Percentiles rank a stretch among this genome's conserved stretches.
phyloP scores from a whole-genome alignment of 2,113 vertebrate genomes.

The Pristiophorus japonicus region DNA sequence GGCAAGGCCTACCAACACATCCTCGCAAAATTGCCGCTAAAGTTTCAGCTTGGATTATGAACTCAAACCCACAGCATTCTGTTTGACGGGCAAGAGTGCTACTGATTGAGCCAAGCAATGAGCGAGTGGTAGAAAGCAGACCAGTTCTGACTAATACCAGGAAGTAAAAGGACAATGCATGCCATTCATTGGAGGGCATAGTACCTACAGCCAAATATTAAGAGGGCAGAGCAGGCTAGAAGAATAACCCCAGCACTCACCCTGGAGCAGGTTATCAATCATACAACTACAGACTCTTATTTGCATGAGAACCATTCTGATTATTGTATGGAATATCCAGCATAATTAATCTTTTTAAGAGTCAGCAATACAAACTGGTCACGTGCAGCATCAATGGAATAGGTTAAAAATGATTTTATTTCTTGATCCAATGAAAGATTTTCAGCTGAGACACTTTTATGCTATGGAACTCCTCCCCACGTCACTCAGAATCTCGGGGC shows the following conservation, averaged over 20 bases:
- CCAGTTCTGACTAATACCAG: neutral
- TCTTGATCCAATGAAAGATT: neutral
- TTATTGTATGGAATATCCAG: slow-evolving; percentile 19
- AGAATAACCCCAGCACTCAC: neutral
- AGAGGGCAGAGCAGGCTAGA: no score
- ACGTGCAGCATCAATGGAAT: neutral
- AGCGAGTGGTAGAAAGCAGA: neutral
- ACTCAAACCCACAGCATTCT: neutral
- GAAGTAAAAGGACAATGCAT: neutral
- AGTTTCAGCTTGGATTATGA: neutral
- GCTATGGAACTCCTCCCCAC: neutral
- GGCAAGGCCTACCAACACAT: neutral
- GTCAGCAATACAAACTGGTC: neutral
- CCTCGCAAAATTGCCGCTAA: neutral
- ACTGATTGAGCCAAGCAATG: neutral
- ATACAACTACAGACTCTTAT: neutral
- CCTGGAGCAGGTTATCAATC: neutral
- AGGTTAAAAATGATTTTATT: neutral
- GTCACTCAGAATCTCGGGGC: neutral
- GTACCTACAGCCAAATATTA: no score
- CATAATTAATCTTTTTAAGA: neutral
- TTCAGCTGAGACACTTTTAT: neutral
- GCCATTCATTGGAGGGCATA: neutral
- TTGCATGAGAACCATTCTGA: neutral
- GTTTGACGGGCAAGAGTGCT: neutral